These are phyloP conservation scores for Emydoidea blandingii DNA, from an alignment of 2,797 vertebrate species.

Conservation along the genomic window DNA sequence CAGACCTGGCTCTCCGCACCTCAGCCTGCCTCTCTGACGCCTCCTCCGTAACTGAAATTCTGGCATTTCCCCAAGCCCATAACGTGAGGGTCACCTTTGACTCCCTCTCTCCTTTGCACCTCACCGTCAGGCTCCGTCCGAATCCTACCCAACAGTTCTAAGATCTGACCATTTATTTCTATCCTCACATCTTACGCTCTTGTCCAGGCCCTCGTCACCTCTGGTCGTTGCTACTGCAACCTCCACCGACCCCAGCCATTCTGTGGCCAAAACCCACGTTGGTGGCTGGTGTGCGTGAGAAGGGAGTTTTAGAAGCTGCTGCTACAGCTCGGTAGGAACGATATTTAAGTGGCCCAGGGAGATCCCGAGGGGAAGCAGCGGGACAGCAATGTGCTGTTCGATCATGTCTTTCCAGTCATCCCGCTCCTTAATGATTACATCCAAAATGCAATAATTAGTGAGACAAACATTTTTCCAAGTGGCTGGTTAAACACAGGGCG, in stretches of 20 bases:
- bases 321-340: background rate
- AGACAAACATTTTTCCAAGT: background rate
- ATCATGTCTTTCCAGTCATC: background rate
- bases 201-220: background rate
- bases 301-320: background rate
- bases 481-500: rapidly evolving
- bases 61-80: background rate
- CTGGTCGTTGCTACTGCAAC: background rate
- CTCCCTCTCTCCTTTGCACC: background rate
- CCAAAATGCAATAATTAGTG: background rate
- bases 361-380: background rate
- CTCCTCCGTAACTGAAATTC: rapidly evolving
- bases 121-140: background rate
- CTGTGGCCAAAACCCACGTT: background rate
- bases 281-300: background rate
- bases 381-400: background rate
- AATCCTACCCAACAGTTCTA: background rate
- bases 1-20: background rate
- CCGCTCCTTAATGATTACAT: rapidly evolving
- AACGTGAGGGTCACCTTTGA: background rate
- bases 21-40: background rate
- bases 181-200: background rate
- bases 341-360: background rate
- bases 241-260: background rate
- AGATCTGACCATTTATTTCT: background rate